Evolutionary conservation across 2,113 vertebrate species (phyloP).

Genomic region (Peromyscus polionotus): DNA sequence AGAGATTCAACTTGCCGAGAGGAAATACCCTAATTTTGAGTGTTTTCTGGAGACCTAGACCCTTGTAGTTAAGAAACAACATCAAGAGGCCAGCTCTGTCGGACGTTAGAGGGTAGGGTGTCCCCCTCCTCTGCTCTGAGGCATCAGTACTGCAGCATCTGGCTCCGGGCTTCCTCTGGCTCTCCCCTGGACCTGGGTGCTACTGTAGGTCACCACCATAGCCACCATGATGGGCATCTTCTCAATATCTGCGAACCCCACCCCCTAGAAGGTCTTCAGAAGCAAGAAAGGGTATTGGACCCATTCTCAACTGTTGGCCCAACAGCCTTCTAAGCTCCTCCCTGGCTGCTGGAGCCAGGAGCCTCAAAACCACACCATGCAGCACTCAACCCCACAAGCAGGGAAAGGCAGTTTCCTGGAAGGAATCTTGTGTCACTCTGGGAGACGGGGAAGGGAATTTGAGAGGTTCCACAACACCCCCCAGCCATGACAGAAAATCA

Average conservation of each 20-base stretch:
- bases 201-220: background rate
- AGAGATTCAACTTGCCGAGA: background rate
- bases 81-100: background rate
- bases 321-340: background rate
- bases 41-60: background rate
- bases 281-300: background rate
- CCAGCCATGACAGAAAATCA: conserved; percentile 17
- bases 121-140: background rate
- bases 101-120: fast-evolving
- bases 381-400: background rate
- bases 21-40: background rate
- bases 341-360: background rate
- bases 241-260: background rate
- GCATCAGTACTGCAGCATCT: background rate
- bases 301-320: fast-evolving
- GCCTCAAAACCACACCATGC: fast-evolving
- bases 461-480: background rate
- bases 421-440: background rate
- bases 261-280: background rate
- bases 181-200: background rate
- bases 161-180: background rate
- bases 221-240: background rate
- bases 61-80: background rate
- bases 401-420: background rate
- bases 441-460: background rate